Conservation (phyloP, 2,888 invertebrate species). For the Operophtera brumata region DNA sequence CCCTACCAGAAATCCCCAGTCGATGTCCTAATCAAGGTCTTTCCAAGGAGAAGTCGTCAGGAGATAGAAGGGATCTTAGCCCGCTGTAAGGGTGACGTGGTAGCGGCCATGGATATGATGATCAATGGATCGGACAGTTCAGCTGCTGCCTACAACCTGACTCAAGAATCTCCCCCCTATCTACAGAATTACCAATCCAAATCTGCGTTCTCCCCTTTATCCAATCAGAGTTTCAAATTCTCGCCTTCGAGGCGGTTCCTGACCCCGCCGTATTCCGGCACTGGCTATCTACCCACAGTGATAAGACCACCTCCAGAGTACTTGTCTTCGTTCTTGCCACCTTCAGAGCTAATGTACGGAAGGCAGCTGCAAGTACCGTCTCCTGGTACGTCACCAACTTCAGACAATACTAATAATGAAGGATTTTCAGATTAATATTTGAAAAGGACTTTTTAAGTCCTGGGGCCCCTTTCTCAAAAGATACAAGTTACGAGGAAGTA, state of each 20-base stretch:
- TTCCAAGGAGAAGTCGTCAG: slow-evolving; percentile 91
- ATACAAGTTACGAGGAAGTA: too few species aligned
- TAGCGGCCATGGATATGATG: slow-evolving; percentile 96
- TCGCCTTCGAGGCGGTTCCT: slow-evolving; percentile 88
- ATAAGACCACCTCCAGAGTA: slow-evolving; percentile 81
- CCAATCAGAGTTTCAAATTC: slow-evolving; percentile 82
- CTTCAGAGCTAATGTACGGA: slow-evolving; percentile 72
- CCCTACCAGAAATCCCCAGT: slow-evolving; percentile 86
- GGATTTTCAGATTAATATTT: slow-evolving; percentile 74
- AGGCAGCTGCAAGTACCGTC: slow-evolving; percentile 71
- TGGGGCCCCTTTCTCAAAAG: too few species aligned
- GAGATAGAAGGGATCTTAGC: slow-evolving; percentile 93
- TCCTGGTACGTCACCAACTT: slow-evolving; percentile 74
- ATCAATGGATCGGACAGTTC: slow-evolving; percentile 81
- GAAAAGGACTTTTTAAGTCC: slow-evolving; percentile 44
- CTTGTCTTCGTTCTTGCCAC: slow-evolving; percentile 70
- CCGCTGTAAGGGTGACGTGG: slow-evolving; percentile 92
- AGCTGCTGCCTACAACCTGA: slow-evolving; percentile 59
- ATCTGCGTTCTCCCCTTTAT: slow-evolving; percentile 90
- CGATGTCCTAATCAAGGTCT: slow-evolving; percentile 93
- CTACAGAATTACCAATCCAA: slow-evolving; percentile 78
- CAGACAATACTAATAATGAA: slow-evolving; percentile 75
- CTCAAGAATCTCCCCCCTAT: slow-evolving; percentile 71
- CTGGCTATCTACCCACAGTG: slow-evolving; percentile 90
- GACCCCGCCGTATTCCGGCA: slow-evolving; percentile 90